Conservation (phyloP, 2,888 invertebrate genomes). For the Agrochola circellaris region DNA sequence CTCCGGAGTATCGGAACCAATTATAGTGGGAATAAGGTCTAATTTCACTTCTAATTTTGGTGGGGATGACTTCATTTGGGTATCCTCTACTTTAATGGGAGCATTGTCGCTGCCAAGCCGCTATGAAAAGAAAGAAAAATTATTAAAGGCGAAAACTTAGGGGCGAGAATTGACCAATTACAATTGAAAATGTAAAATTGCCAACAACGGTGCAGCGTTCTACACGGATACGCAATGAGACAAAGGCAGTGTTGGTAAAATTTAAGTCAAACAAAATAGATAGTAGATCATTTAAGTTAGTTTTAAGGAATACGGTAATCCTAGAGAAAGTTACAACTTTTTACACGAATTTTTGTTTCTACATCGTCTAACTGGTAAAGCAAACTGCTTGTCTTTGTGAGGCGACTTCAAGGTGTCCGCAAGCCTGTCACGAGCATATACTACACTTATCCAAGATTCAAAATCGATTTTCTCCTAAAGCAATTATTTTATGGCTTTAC, state of each 20-base stretch:
- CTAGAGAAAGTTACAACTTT: neutral
- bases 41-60: slow-evolving; percentile 20
- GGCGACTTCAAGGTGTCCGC: neutral
- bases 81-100: slow-evolving; percentile 33
- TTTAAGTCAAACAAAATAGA: neutral
- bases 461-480: neutral
- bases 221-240: neutral
- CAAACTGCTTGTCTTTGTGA: neutral
- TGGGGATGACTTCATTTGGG: slow-evolving; percentile 15
- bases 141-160: neutral
- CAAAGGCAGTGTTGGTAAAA: neutral
- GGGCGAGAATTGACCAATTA: neutral
- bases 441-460: neutral
- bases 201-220: neutral
- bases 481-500: neutral
- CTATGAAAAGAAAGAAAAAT: slow-evolving; percentile 52
- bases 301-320: neutral
- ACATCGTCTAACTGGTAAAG: neutral
- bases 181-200: too few species aligned
- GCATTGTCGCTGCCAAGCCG: slow-evolving; percentile 70
- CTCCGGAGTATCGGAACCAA: slow-evolving; percentile 48
- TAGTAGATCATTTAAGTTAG: neutral
- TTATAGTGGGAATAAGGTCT: slow-evolving; percentile 26
- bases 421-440: neutral
- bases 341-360: neutral